These are phyloP conservation scores for Paratrypauchen microcephalus DNA, from an alignment of 2,797 vertebrate species.

Conservation along the genomic window DNA sequence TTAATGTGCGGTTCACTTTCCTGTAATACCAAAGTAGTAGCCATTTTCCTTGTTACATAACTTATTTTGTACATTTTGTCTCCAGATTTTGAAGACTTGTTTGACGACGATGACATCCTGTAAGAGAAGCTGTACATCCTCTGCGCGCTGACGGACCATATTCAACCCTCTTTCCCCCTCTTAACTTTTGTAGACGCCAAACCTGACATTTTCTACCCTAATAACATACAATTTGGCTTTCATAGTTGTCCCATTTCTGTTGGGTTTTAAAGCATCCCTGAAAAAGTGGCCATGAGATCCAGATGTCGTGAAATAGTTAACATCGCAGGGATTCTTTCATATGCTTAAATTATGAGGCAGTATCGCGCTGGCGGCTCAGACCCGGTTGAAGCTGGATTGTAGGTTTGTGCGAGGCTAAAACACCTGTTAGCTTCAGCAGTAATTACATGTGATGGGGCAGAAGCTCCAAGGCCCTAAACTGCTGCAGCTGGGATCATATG, in stretches of 20 bases:
- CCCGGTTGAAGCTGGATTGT: slow-evolving; percentile 66
- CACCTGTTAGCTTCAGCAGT: slow-evolving; percentile 72
- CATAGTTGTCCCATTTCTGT: slow-evolving; percentile 52
- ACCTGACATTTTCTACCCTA: slow-evolving; percentile 59
- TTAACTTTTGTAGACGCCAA: slow-evolving; percentile 38
- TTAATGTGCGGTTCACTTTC: neutral
- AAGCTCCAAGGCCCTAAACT: slow-evolving; percentile 49
- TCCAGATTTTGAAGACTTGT: slow-evolving; percentile 63
- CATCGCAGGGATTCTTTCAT: slow-evolving; percentile 69
- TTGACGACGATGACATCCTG: slow-evolving; percentile 64
- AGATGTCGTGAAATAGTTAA: slow-evolving; percentile 77
- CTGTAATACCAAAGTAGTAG: neutral
- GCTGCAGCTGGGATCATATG: slow-evolving; percentile 57
- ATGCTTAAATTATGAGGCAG: slow-evolving; percentile 72
- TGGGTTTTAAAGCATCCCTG: slow-evolving; percentile 51
- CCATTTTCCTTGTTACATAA: slow-evolving; percentile 7
- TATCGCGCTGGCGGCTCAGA: slow-evolving; percentile 50
- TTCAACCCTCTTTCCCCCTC: slow-evolving; percentile 8
- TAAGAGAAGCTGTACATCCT: slow-evolving; percentile 28
- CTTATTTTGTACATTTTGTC: slow-evolving; percentile 10
- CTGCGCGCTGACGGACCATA: slow-evolving; percentile 33
- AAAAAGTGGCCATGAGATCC: slow-evolving; percentile 59
- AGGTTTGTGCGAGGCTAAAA: slow-evolving; percentile 69
- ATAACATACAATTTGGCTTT: slow-evolving; percentile 71
- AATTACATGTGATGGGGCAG: slow-evolving; percentile 70